Evolutionary conservation across 2,113 vertebrate genomes (phyloP).

Genomic region (Nothoprocta perdicaria): DNA sequence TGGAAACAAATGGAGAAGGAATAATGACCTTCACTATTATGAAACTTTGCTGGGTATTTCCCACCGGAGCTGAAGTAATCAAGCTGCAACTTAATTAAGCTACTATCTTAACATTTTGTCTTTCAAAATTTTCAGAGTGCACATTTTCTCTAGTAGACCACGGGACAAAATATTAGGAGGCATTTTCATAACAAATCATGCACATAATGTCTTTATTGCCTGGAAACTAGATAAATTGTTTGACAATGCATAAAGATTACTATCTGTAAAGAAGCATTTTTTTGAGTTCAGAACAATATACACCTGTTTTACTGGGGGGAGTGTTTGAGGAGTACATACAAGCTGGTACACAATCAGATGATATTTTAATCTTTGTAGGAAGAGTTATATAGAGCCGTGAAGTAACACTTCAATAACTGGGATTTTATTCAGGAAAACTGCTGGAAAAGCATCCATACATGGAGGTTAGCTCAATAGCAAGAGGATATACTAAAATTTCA

Average conservation of each 20-base stretch:
- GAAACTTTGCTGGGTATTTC: not conserved
- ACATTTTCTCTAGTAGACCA: not conserved
- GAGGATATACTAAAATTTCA: not conserved
- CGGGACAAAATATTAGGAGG: not conserved
- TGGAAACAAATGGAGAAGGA: not conserved
- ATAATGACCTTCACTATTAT: not conserved
- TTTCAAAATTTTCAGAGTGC: not conserved
- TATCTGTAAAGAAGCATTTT: not conserved
- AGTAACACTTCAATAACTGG: not conserved
- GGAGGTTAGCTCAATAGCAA: not conserved
- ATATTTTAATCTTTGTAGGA: not conserved
- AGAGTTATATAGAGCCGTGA: not conserved
- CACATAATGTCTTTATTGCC: not conserved
- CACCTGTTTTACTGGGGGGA: not conserved
- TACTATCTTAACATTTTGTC: not conserved
- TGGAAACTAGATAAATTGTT: not conserved
- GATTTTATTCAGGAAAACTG: not conserved
- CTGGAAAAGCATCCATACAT: not conserved
- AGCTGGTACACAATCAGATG: not conserved
- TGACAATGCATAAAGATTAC: not conserved
- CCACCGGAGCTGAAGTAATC: not conserved
- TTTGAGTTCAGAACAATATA: not conserved
- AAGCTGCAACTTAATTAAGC: slow-evolving; percentile 35
- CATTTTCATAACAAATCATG: not conserved
- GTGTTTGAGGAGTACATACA: not conserved